phyloP scores from a whole-genome alignment of 2,888 invertebrate genomes.

The Strigamia maritima region DNA sequence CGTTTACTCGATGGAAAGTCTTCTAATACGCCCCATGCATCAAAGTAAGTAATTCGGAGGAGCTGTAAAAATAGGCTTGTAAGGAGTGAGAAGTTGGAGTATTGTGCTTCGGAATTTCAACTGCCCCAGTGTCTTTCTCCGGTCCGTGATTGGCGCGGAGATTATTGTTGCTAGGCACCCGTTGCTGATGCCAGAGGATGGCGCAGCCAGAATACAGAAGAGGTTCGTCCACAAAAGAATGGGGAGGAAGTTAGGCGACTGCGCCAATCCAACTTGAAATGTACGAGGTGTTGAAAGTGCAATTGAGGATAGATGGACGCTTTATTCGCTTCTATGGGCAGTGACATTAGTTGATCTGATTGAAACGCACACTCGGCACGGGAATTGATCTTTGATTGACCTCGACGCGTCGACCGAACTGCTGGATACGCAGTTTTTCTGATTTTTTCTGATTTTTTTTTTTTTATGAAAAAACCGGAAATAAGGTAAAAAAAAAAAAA shows the following conservation, averaged over 20 bases:
- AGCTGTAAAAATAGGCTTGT: neutral
- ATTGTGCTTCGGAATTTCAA: constrained; percentile 15
- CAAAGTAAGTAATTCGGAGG: constrained; percentile 27
- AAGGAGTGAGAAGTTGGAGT: constrained; percentile 13
- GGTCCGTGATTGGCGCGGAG: constrained; percentile 17
- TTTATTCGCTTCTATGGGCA: constrained; percentile 15
- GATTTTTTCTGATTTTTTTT: too few species aligned
- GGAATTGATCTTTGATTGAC: neutral
- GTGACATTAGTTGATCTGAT: neutral
- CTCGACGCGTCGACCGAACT: too few species aligned
- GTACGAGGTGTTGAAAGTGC: constrained; percentile 27
- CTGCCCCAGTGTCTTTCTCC: constrained; percentile 22
- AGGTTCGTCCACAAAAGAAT: constrained; percentile 5
- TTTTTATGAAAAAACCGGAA: too few species aligned
- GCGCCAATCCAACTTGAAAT: constrained; percentile 21
- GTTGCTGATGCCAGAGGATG: neutral
- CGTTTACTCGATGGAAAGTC: constrained; percentile 20
- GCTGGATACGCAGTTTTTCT: too few species aligned
- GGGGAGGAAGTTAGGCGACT: neutral
- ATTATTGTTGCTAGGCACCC: constrained; percentile 32
- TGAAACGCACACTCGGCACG: neutral
- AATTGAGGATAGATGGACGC: constrained; percentile 16
- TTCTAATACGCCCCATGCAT: constrained; percentile 28
- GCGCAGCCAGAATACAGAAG: constrained; percentile 25
- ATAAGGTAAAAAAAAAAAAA: neutral